A percentile compares a stretch with the other conserved stretches of the same genome.
Conservation (phyloP, 2,113 vertebrate species). For the Garra rufa region DNA sequence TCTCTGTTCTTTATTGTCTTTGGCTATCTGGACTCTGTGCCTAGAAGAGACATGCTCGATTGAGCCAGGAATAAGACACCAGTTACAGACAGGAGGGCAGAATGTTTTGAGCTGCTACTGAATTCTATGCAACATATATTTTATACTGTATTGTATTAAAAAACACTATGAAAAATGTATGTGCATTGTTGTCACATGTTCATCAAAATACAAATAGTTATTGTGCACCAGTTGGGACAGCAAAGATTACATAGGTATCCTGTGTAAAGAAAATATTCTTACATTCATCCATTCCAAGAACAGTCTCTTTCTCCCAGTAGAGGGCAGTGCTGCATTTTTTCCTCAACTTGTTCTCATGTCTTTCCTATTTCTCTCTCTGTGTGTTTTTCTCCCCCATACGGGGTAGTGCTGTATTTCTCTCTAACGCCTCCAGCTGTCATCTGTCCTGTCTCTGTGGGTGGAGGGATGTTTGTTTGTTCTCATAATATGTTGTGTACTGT, state of each 20-base stretch:
- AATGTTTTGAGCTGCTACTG: neutral
- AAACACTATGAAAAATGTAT: too few species aligned
- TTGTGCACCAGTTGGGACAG: neutral
- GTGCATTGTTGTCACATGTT: neutral
- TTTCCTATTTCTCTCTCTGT: neutral
- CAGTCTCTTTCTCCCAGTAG: constrained; percentile 1
- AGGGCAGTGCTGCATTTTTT: neutral
- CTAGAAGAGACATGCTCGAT: neutral
- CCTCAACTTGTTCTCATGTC: neutral
- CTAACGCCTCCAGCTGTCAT: neutral
- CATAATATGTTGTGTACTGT: constrained; percentile 1
- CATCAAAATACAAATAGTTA: neutral
- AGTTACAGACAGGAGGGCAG: neutral
- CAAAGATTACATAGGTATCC: neutral
- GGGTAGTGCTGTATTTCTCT: constrained; percentile 36
- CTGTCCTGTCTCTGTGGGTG: constrained; percentile 13
- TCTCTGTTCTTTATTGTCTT: constrained; percentile 2
- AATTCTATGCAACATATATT: neutral
- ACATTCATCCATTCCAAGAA: too few species aligned
- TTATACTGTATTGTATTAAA: neutral
- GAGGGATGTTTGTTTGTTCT: constrained; percentile 20
- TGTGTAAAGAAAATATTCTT: neutral
- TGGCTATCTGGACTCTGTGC: neutral
- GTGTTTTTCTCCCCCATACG: neutral
- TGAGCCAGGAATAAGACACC: constrained; percentile 1